Conservation (phyloP, 2,888 invertebrate species). For the Megastigmus dorsalis region DNA sequence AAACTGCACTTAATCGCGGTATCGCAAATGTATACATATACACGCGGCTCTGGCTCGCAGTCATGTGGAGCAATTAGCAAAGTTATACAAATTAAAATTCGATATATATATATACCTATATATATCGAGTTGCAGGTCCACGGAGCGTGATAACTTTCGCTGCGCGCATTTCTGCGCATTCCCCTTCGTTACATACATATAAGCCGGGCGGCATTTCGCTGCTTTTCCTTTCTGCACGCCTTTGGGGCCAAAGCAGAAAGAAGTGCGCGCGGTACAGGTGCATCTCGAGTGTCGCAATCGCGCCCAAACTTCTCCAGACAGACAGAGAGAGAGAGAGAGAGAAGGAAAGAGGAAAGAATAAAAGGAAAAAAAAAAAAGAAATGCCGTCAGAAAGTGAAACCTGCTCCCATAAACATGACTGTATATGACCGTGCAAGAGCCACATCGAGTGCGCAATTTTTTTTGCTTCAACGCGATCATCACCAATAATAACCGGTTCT, state of each 20-base stretch:
- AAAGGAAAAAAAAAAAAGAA: no score
- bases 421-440: no score
- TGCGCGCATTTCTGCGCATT: no score
- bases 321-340: no score
- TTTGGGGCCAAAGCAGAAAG: no score
- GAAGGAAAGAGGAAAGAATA: no score
- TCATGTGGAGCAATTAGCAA: background rate
- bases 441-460: no score
- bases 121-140: conserved; percentile 5
- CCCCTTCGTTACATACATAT: no score
- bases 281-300: conserved; percentile 19
- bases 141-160: conserved; percentile 20
- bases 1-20: background rate
- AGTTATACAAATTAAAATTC: background rate
- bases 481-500: no score
- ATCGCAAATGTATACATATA: no score
- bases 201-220: background rate
- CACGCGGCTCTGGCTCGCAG: background rate
- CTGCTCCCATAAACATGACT: background rate
- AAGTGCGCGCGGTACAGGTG: background rate
- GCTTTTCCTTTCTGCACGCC: background rate
- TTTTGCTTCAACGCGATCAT: no score
- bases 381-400: conserved; percentile 19
- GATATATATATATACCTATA: no score
- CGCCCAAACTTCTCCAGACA: background rate